phyloP scores from a whole-genome alignment of 2,888 invertebrate species.

The Polyommatus icarus region DNA sequence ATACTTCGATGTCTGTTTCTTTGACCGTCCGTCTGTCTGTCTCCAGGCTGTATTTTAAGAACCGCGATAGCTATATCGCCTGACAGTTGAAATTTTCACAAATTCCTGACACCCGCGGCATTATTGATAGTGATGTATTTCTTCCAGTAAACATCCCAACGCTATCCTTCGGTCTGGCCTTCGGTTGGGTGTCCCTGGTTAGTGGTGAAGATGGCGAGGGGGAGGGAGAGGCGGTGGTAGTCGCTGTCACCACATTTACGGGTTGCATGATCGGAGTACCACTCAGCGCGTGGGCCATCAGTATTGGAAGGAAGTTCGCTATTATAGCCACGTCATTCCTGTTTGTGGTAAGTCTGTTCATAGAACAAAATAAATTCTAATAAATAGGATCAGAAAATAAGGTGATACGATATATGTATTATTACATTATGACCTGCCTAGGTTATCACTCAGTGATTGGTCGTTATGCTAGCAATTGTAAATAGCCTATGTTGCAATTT shows the following conservation, averaged over 20 bases:
- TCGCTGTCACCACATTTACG: conserved; percentile 48
- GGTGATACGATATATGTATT: too few species aligned
- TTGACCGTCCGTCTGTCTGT: too few species aligned
- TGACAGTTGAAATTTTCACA: too few species aligned
- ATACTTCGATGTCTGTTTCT: too few species aligned
- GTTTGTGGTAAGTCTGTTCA: conserved; percentile 51
- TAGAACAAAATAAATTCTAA: not conserved
- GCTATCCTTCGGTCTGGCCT: conserved; percentile 60
- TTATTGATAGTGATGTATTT: not conserved
- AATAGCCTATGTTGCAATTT: not conserved
- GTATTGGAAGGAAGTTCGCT: conserved; percentile 53
- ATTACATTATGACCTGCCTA: too few species aligned
- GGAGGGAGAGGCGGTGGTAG: conserved; percentile 45
- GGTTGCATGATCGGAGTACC: conserved; percentile 59
- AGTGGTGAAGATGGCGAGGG: conserved; percentile 49
- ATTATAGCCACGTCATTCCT: conserved; percentile 54
- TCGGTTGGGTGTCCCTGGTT: conserved; percentile 66
- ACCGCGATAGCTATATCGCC: too few species aligned
- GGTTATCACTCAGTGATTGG: too few species aligned
- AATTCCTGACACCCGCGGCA: too few species aligned
- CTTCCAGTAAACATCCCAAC: conserved; percentile 62
- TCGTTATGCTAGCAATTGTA: too few species aligned
- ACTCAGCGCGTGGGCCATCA: conserved; percentile 54
- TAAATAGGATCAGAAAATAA: too few species aligned
- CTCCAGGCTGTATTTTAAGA: too few species aligned